These are phyloP conservation scores for Bruchidius siliquastri DNA, from an alignment of 2,888 invertebrate species.

Conservation along the genomic window DNA sequence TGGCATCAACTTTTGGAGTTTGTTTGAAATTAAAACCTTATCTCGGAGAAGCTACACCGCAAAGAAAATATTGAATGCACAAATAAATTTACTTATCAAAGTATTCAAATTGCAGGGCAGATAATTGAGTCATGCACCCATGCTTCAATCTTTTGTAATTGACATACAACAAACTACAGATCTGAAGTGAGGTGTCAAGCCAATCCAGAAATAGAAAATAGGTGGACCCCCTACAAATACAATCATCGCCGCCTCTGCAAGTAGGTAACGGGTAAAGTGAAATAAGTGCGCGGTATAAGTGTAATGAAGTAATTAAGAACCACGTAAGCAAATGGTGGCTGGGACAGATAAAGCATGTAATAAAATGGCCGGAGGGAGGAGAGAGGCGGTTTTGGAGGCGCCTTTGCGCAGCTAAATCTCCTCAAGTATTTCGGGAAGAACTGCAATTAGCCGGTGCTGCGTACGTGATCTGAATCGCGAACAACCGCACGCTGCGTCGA, in stretches of 20 bases:
- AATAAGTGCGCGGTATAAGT: slow-evolving; percentile 19
- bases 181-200: too few species aligned
- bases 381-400: slow-evolving; percentile 26
- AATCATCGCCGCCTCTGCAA: neutral
- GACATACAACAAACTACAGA: too few species aligned
- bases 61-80: too few species aligned
- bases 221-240: too few species aligned
- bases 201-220: too few species aligned
- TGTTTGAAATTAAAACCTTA: too few species aligned
- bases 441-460: slow-evolving; percentile 44
- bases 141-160: too few species aligned
- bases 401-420: slow-evolving; percentile 35
- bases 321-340: slow-evolving; percentile 41
- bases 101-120: too few species aligned
- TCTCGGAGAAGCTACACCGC: too few species aligned
- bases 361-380: slow-evolving; percentile 31
- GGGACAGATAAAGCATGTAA: slow-evolving; percentile 30
- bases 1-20: too few species aligned
- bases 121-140: too few species aligned
- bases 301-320: slow-evolving; percentile 42
- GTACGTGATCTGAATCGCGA: slow-evolving; percentile 43
- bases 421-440: slow-evolving; percentile 43
- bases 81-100: too few species aligned
- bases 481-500: slow-evolving; percentile 20
- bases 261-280: slow-evolving; percentile 11